Base-by-base conservation (phyloP, 2,797 vertebrate genomes). In the Alcedo atthis region DNA sequence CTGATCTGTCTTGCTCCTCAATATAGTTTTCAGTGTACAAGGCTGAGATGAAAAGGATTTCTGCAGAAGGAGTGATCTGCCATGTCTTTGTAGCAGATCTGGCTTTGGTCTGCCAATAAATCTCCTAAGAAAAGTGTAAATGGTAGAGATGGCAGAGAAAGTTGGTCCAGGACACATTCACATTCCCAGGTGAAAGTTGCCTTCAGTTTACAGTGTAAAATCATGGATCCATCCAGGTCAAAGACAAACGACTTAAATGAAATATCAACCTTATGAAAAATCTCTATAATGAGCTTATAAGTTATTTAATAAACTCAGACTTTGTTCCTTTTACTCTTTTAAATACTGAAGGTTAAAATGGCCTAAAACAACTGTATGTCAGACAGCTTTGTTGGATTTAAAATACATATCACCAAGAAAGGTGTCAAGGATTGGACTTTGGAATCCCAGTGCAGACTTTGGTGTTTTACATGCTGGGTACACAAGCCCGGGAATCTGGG, bases 81-180 rank as follows among this genome's bases (percentile, higher is more conserved):
- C 8, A 8, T 45, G 33, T 20, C 57, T 40, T 48, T 53, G 70
- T 61, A 80, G 43, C 30, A 43, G 43, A 59, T 66, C 54, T 71
- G 79, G 25, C 48, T 12, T n/a, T 55, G 28, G 28, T 30, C n/a
- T 77, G 58, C 64, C 1, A 1, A n/a, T 20, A 66, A 22, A 76
- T 26, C 21, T 63, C 35, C 59, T 7, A 40, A 32, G 71, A 3
- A 28, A 54, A 21, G 15, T 22, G 25, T 8, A 10, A 35, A 25
- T 42, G 43, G 33, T 42, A 43, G 43, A 30, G 54, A 4, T 6
- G 80, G 33, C 42, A 67, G 40, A 58, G 76, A 3, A 54, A 48
- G 30, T 16, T 53, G 55, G 12, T 12, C 74, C 0, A 3, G 54
- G 45, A 33, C 59, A 45, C 7, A 0, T 5, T 6, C n/a, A 22